These are phyloP conservation scores for Holacanthella duospinosa DNA, from an alignment of 2,888 invertebrate species.

Conservation along the genomic window DNA sequence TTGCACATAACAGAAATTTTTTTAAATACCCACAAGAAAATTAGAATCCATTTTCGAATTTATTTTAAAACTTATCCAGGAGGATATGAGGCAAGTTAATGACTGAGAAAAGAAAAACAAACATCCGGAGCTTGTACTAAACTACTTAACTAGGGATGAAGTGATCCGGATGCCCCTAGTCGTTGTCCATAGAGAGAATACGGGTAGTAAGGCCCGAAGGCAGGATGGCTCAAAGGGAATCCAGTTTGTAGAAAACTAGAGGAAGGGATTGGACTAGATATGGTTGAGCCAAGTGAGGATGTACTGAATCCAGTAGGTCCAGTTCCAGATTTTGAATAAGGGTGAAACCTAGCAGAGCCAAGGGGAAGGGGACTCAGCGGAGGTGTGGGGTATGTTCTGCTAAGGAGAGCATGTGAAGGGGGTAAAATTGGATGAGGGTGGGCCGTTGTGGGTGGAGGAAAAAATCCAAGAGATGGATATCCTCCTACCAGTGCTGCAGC, in stretches of 20 bases:
- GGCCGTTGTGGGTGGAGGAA: constrained; percentile 11
- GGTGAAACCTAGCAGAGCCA: constrained; percentile 67
- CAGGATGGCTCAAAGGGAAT: constrained; percentile 45
- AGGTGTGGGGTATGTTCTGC: constrained; percentile 79
- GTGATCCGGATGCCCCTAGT: constrained; percentile 53
- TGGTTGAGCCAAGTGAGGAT: constrained; percentile 40
- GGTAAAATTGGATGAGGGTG: too few species aligned
- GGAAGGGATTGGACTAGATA: constrained; percentile 36
- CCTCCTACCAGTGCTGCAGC: constrained; percentile 45
- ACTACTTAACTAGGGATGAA: constrained; percentile 9
- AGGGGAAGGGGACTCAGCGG: constrained; percentile 77
- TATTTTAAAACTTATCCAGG: background rate
- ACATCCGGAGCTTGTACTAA: background rate
- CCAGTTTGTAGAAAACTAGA: constrained; percentile 14
- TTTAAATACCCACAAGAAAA: background rate
- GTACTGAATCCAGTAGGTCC: constrained; percentile 5
- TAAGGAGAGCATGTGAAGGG: constrained; percentile 39
- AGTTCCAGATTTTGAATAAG: constrained; percentile 63
- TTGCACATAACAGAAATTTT: background rate
- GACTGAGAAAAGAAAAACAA: background rate
- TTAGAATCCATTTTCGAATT: background rate
- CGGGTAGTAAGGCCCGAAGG: constrained; percentile 69
- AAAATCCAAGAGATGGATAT: constrained; percentile 2
- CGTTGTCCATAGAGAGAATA: constrained; percentile 78
- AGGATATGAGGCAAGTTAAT: background rate